Conservation (phyloP, 2,888 invertebrate genomes). For the Eupeodes latifasciatus region DNA sequence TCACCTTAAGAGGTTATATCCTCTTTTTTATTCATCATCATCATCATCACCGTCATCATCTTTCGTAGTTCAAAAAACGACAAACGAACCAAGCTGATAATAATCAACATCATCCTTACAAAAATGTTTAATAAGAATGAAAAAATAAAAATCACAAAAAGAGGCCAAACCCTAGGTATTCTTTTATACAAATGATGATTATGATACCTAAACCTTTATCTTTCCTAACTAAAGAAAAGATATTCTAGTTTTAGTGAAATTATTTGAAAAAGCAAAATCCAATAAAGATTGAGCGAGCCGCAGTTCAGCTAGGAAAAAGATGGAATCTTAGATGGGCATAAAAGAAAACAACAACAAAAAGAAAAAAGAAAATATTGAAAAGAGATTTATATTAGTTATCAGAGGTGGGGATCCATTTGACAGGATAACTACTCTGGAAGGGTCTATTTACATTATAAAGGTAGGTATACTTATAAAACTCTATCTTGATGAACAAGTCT, state of each 20-base stretch:
- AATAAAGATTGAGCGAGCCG: constrained; percentile 31
- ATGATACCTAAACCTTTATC: no score
- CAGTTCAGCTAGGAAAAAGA: neutral
- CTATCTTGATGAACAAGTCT: neutral
- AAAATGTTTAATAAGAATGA: no score
- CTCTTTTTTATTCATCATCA: no score
- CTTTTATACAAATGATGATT: neutral
- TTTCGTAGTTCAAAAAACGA: no score
- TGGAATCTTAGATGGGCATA: neutral
- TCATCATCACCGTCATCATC: no score
- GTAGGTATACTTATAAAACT: no score
- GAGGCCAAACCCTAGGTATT: neutral
- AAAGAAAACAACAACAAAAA: neutral
- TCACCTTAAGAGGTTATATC: no score
- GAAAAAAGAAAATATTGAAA: constrained; percentile 25
- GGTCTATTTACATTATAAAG: no score
- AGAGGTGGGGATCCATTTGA: constrained; percentile 49
- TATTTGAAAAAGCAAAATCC: constrained; percentile 52
- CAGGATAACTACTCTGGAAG: constrained; percentile 23
- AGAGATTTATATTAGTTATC: constrained; percentile 61
- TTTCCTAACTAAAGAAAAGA: neutral
- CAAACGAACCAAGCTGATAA: no score
- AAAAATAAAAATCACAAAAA: neutral
- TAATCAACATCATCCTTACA: neutral
- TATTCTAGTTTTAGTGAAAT: constrained; percentile 58